Base-by-base conservation (phyloP, 2,888 invertebrate genomes). In the Parnassius glacialis region DNA sequence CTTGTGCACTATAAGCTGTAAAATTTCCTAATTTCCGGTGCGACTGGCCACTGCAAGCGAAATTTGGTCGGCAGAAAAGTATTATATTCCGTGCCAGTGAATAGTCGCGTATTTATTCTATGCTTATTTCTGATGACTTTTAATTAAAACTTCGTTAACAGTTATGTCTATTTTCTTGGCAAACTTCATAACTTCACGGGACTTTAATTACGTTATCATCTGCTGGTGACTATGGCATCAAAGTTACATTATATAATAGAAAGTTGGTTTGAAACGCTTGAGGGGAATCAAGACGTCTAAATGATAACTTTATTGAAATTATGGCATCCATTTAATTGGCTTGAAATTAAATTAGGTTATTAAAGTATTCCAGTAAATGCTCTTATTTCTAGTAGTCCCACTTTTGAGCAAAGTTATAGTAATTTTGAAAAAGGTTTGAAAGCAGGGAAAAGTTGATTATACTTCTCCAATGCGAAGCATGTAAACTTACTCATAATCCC, bases 141-240 rank as follows among this genome's bases (percentile, higher is more conserved):
- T 51, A 61, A 56, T 61, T 61, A 61, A 61, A 51, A 61, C 44
- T 12, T 61, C 45, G 52, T 45, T 11, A 45, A 57, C 57, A 47
- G 52, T 57, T 57, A 48, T 13, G 61, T 61, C 57, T 56, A 44
- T 56, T 61, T 51, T 61, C 44, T 56, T 51, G 44, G 41, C 34
- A 11, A 45, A 56, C 45, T 56, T 25, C 41, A 10, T 43, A 13
- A 13, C 48, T 48, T 48, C 48, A 48, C 42, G 43, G 56, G 10
- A 20, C 43, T 47, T 61, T 56, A 61, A 61, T 61, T 51, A 61
- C 51, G 41, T 52, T 61, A 57, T 52, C 45, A 52, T 57, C 45
- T 61, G 52, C 10, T 45, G 16, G 56, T 61, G 56, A 61, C 16
- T 41, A 42, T 9, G 44, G 50, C 50, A 43, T 61, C 45, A 52